Conservation (phyloP, 2,888 invertebrate genomes). For the Griposia aprilina region DNA sequence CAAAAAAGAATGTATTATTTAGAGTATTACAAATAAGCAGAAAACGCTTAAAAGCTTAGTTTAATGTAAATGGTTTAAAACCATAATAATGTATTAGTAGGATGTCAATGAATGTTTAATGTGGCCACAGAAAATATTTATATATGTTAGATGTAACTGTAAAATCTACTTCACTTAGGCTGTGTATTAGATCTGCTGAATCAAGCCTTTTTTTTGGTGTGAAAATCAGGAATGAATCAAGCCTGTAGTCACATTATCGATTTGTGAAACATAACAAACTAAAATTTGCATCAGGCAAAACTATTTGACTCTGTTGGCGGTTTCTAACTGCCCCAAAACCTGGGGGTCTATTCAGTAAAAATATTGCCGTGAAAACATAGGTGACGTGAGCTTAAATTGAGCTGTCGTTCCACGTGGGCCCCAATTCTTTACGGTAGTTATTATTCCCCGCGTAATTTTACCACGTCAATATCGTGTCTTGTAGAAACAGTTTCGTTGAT, state of each 20-base stretch:
- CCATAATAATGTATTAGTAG: constrained; percentile 37
- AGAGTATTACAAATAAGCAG: constrained; percentile 47
- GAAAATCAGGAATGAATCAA: too few relatives aligned
- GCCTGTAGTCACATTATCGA: too few relatives aligned
- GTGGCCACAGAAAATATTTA: constrained; percentile 19
- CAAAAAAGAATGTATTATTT: constrained; percentile 52
- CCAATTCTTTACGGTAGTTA: too few relatives aligned
- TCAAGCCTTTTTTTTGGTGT: too few relatives aligned
- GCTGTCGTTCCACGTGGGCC: too few relatives aligned
- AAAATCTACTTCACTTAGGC: constrained; percentile 3
- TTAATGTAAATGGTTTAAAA: constrained; percentile 53
- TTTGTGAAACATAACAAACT: not conserved
- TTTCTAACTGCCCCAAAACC: not conserved
- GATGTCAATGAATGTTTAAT: constrained; percentile 30
- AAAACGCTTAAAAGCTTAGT: constrained; percentile 59
- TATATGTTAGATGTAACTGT: not conserved
- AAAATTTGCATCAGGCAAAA: not conserved
- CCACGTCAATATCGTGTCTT: too few relatives aligned
- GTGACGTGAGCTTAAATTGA: too few relatives aligned
- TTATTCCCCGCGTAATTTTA: too few relatives aligned
- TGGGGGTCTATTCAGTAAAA: too few relatives aligned
- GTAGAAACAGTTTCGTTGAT: too few relatives aligned
- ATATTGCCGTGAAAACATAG: too few relatives aligned
- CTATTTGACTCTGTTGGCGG: not conserved
- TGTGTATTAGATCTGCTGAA: not conserved